Evolutionary conservation across 2,888 invertebrate genomes (phyloP).

Genomic region (Tiliacea citrago): DNA sequence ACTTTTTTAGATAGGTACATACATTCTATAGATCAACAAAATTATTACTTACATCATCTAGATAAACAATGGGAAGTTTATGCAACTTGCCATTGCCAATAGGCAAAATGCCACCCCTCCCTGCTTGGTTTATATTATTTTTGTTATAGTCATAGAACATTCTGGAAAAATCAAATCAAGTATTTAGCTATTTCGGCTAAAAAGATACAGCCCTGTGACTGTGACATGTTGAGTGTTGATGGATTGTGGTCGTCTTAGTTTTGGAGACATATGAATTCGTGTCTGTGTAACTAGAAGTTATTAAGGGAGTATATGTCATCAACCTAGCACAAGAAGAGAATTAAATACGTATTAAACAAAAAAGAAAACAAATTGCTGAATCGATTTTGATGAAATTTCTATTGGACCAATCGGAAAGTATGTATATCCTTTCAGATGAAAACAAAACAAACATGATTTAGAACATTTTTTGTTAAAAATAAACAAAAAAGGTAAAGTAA

Average conservation of each 20-base stretch:
- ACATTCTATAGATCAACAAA: constrained; percentile 13
- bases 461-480: constrained; percentile 7
- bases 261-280: constrained; percentile 7
- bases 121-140: constrained; percentile 14
- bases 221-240: constrained; percentile 12
- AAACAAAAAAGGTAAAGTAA: constrained; percentile 9
- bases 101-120: not conserved
- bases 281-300: constrained; percentile 9
- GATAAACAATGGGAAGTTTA: constrained; percentile 14
- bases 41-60: constrained; percentile 14
- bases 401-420: too few relatives aligned
- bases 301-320: constrained; percentile 10
- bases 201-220: constrained; percentile 8
- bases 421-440: too few relatives aligned
- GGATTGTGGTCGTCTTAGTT: constrained; percentile 14
- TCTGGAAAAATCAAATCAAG: constrained; percentile 9
- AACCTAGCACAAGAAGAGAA: constrained; percentile 12
- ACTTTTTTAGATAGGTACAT: not conserved
- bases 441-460: constrained; percentile 3
- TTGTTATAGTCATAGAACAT: constrained; percentile 14
- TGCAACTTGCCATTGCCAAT: too few relatives aligned
- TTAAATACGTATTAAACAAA: constrained; percentile 13
- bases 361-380: not conserved
- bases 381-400: too few relatives aligned
- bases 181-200: not conserved